A percentile compares a stretch with the other conserved stretches of the same genome.
Evolutionary conservation across 2,888 invertebrate genomes (phyloP).

Genomic region (Gari tellinella): DNA sequence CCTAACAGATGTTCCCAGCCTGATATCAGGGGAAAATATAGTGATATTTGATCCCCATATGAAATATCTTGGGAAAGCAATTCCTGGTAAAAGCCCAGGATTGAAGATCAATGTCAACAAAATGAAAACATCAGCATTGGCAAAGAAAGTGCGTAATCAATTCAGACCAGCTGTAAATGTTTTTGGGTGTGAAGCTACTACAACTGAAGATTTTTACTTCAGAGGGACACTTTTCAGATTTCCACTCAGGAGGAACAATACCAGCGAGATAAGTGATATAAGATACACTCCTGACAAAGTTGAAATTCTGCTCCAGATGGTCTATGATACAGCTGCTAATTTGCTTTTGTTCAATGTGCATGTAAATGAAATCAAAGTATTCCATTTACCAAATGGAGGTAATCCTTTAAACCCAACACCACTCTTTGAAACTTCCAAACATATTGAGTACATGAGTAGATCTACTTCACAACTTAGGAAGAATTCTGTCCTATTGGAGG

Average conservation of each 20-base stretch:
- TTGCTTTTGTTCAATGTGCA: constrained; percentile 81
- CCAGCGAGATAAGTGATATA: constrained; percentile 75
- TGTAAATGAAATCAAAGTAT: constrained; percentile 70
- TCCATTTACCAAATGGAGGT: constrained; percentile 61
- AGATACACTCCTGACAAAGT: constrained; percentile 71
- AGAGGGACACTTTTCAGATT: constrained; percentile 81
- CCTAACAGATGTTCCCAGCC: constrained; percentile 81
- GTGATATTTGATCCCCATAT: constrained; percentile 82
- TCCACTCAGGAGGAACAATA: constrained; percentile 74
- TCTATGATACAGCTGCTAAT: constrained; percentile 69
- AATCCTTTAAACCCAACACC: not conserved
- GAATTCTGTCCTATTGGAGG: not conserved
- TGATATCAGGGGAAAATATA: constrained; percentile 76
- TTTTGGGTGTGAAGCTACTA: constrained; percentile 64
- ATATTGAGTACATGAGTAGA: not conserved
- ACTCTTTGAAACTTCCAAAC: not conserved
- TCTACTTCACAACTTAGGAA: not conserved
- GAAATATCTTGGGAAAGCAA: constrained; percentile 69
- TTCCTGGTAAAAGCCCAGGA: constrained; percentile 64
- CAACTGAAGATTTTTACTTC: constrained; percentile 27
- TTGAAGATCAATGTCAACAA: constrained; percentile 64
- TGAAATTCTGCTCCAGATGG: constrained; percentile 67
- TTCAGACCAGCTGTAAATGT: constrained; percentile 72
- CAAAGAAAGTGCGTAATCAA: constrained; percentile 61
- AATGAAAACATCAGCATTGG: constrained; percentile 48